Conservation (phyloP, 2,888 invertebrate species). For the Axea sp. region DNA sequence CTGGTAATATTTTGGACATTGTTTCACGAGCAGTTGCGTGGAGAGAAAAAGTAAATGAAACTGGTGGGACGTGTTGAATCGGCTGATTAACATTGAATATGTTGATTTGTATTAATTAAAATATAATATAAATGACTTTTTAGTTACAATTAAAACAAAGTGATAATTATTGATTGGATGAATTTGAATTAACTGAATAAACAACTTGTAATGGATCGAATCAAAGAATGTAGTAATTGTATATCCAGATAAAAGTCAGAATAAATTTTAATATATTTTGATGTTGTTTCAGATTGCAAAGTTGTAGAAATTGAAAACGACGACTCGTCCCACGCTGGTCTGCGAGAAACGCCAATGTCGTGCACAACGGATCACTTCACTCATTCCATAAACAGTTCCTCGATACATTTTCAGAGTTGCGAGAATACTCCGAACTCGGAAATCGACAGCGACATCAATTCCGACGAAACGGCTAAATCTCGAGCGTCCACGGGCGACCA, state of each 20-base stretch:
- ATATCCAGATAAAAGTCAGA: too few relatives aligned
- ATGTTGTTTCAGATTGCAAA: slow-evolving; percentile 26
- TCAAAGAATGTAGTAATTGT: too few relatives aligned
- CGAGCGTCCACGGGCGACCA: slow-evolving; percentile 4
- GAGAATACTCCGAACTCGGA: slow-evolving; percentile 69
- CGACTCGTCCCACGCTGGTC: not conserved
- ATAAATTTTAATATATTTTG: too few relatives aligned
- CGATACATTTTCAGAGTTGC: slow-evolving; percentile 66
- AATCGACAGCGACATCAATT: slow-evolving; percentile 62
- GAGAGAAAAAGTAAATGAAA: too few relatives aligned
- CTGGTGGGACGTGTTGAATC: too few relatives aligned
- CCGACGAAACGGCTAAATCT: slow-evolving; percentile 31
- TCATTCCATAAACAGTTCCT: slow-evolving; percentile 69
- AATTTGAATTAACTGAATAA: too few relatives aligned
- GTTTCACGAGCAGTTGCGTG: not conserved
- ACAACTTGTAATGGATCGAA: too few relatives aligned
- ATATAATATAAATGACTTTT: too few relatives aligned
- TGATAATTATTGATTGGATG: too few relatives aligned
- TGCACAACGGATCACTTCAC: slow-evolving; percentile 76
- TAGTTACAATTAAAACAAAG: too few relatives aligned
- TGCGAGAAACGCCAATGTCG: slow-evolving; percentile 75
- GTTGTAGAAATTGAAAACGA: slow-evolving; percentile 6
- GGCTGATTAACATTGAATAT: too few relatives aligned
- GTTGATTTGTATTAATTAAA: too few relatives aligned
- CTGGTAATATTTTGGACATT: slow-evolving; percentile 1